Evolutionary conservation across 92 coral and sea anemone genomes (phyloP).

Genomic region (Scolanthus callimorphus): DNA sequence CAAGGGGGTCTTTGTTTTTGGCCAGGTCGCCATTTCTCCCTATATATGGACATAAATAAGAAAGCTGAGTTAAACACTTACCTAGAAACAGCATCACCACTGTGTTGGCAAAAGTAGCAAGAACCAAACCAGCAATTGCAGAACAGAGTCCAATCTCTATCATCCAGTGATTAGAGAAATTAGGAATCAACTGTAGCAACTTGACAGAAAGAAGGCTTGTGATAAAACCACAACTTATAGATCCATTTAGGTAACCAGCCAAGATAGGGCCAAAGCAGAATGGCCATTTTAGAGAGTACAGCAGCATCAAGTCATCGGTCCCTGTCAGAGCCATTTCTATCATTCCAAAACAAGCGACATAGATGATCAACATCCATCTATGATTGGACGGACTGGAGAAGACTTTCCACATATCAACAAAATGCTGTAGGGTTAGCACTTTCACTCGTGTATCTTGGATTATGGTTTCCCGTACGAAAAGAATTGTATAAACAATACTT

Average conservation of each 20-base stretch:
- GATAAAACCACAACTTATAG: constrained; percentile 12
- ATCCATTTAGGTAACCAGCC: constrained; percentile 20
- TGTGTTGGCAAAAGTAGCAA: constrained; percentile 34
- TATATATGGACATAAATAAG: too few relatives aligned
- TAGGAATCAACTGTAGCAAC: constrained; percentile 20
- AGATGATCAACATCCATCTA: constrained; percentile 30
- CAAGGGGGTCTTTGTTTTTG: too few relatives aligned
- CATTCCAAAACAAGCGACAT: constrained; percentile 8
- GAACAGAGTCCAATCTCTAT: constrained; percentile 30
- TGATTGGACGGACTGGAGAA: constrained; percentile 14
- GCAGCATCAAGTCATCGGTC: constrained; percentile 4
- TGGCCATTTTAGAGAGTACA: constrained; percentile 25
- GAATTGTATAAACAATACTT: constrained; percentile 6
- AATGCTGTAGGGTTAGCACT: background rate
- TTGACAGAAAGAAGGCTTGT: constrained; percentile 26
- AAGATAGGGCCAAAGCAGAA: constrained; percentile 13
- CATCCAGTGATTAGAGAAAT: constrained; percentile 26
- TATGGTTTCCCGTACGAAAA: constrained; percentile 11
- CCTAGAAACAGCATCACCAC: constrained; percentile 24
- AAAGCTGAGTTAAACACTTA: too few relatives aligned
- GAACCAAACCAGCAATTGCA: constrained; percentile 13
- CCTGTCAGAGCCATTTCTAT: constrained; percentile 12
- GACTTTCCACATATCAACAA: constrained; percentile 12
- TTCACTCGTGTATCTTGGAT: background rate
- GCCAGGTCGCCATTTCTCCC: too few relatives aligned